Conservation (phyloP, 2,113 vertebrate species). For the Ciconia stormi region DNA sequence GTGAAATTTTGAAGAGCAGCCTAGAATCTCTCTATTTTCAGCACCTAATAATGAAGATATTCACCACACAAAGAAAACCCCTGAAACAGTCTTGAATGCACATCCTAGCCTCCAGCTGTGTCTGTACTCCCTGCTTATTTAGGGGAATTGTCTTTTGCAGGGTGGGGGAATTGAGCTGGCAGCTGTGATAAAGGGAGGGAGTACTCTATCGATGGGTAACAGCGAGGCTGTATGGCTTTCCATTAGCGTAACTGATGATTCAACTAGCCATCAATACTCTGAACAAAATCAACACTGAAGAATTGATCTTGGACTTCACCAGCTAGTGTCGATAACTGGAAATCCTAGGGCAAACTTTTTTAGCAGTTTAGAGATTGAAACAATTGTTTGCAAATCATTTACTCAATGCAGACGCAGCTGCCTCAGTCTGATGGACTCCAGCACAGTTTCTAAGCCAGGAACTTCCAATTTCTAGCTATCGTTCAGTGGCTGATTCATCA, state of each 20-base stretch:
- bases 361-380: neutral
- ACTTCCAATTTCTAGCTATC: neutral
- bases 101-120: neutral
- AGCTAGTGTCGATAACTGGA: neutral
- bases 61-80: neutral
- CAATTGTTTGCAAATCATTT: neutral
- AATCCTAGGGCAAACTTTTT: conserved; percentile 14
- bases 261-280: neutral
- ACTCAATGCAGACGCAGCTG: neutral
- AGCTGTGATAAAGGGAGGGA: neutral
- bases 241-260: neutral
- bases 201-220: neutral
- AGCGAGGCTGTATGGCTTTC: neutral
- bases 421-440: neutral
- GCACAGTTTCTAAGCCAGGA: neutral
- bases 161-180: neutral
- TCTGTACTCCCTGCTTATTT: neutral
- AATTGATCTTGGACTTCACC: neutral
- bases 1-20: neutral
- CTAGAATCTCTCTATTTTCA: conserved; percentile 1
- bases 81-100: neutral
- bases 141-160: neutral
- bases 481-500: conserved; percentile 11
- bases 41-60: neutral
- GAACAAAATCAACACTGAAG: neutral